Evolutionary conservation across 2,797 vertebrate genomes (phyloP), one percentile per base, ranked within the genome.

Genomic region (Halcyon badia): DNA sequence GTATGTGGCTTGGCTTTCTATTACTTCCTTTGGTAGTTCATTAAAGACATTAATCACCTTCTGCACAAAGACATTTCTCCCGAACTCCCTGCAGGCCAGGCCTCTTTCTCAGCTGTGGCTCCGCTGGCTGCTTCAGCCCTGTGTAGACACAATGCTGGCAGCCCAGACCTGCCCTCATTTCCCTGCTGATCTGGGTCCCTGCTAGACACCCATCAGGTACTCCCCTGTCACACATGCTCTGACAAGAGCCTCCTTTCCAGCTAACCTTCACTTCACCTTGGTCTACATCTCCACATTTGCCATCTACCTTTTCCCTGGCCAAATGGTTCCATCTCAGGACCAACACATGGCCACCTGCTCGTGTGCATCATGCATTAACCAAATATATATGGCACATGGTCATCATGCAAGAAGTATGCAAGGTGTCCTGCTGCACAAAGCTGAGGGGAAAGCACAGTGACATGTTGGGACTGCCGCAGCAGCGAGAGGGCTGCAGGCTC

Each of bases 11-110:
- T 86, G 92, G n/a, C 22, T 86, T 95, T 68, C 90, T 89, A 54
- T 92, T 86, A 76, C 85, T 93, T 96, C 93, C 69, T 94, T 75
- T 80, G 51, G 90, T 87, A 95, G 86, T 83, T 98, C 94, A 95
- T 97, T 97, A 97, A 95, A 95, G 73, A 26, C 57, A 92, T 97
- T 97, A 97, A 97, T 97, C 95, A 97, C 80, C 77, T 89, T 84
- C 76, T 83, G 56, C 79, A 90, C 87, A 71, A 80, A 95, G 89
- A 46, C 15, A 24, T 96, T 94, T 84, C 89, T 94, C 68, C 57
- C 77, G 41, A 80, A 57, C 26, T 90, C 93, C 76, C 87, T 71
- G 69, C 77, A 92, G 93, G 48, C 79, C 72, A 78, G 89, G 37
- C 82, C 81, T 94, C 85, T 42, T 97, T 96, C 96, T 95, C 71